These are phyloP conservation scores for Gobio occitaniae DNA, from an alignment of 2,797 vertebrate genomes.

Conservation along the genomic window DNA sequence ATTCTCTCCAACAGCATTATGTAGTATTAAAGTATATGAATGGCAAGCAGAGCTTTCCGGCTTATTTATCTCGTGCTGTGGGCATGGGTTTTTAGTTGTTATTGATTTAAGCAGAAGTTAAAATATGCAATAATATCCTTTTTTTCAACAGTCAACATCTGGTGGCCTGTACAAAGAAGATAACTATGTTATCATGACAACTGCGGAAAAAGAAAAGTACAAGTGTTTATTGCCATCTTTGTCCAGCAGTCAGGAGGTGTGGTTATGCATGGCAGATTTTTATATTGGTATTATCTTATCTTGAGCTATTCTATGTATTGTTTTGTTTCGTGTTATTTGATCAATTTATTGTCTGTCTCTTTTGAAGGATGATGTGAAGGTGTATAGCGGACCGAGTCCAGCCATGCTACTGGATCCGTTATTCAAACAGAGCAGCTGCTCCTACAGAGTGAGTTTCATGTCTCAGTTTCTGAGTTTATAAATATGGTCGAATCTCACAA, in stretches of 20 bases:
- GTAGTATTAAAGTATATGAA: neutral
- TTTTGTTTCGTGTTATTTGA: neutral
- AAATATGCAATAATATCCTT: neutral
- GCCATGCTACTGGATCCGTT: slow-evolving; percentile 88
- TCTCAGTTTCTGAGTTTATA: slow-evolving; percentile 31
- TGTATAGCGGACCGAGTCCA: slow-evolving; percentile 87
- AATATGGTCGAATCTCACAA: neutral
- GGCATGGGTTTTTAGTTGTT: too few species aligned
- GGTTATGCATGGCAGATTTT: neutral
- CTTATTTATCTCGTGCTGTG: neutral
- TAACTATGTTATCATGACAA: slow-evolving; percentile 97
- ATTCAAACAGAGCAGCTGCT: slow-evolving; percentile 98
- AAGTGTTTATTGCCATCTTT: slow-evolving; percentile 93
- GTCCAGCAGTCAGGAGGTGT: slow-evolving; percentile 80
- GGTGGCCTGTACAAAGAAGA: slow-evolving; percentile 93
- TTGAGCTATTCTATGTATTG: neutral
- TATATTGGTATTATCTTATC: neutral
- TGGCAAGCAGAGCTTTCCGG: neutral
- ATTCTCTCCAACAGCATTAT: neutral
- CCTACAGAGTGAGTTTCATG: slow-evolving; percentile 87
- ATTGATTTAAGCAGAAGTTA: neutral
- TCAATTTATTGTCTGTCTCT: slow-evolving; percentile 42
- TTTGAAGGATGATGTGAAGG: slow-evolving; percentile 86
- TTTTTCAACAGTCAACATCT: slow-evolving; percentile 82
- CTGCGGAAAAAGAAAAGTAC: slow-evolving; percentile 94